Percentiles rank a stretch among this genome's conserved stretches.
Conservation (phyloP, 2,888 invertebrate genomes). For the Dendrolimus pini region DNA sequence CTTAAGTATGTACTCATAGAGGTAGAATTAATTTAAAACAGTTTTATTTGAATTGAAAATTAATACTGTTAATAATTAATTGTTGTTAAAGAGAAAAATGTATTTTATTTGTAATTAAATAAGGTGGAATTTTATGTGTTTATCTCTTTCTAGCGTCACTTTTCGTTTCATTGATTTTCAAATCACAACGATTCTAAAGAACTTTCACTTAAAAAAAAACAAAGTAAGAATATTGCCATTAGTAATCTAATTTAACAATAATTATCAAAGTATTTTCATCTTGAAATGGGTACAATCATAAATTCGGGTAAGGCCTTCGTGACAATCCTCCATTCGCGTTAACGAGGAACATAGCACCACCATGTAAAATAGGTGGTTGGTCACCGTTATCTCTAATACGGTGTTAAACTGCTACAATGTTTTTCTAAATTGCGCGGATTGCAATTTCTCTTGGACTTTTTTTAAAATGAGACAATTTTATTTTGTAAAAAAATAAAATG, state of each 20-base stretch:
- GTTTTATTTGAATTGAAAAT: neutral
- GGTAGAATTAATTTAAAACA: slow-evolving; percentile 2
- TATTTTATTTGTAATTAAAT: too few species aligned
- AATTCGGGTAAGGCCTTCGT: slow-evolving; percentile 33
- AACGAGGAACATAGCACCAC: slow-evolving; percentile 15
- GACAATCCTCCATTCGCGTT: slow-evolving; percentile 34
- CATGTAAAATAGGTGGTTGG: neutral
- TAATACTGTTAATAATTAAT: too few species aligned
- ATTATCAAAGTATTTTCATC: neutral
- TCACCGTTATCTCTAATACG: neutral
- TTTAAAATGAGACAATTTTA: too few species aligned
- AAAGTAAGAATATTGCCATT: neutral
- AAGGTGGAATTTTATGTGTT: too few species aligned
- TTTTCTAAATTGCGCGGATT: neutral
- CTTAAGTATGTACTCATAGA: neutral
- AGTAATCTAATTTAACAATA: neutral
- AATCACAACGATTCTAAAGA: too few species aligned
- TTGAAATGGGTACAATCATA: slow-evolving; percentile 23
- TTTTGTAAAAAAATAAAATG: too few species aligned
- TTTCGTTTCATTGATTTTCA: too few species aligned
- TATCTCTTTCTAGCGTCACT: too few species aligned
- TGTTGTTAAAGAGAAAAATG: too few species aligned
- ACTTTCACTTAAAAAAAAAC: too few species aligned
- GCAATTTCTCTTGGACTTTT: neutral
- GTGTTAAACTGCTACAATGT: neutral